Evolutionary conservation across 2,888 invertebrate species (phyloP).

Genomic region (Bellardia bayeri): DNA sequence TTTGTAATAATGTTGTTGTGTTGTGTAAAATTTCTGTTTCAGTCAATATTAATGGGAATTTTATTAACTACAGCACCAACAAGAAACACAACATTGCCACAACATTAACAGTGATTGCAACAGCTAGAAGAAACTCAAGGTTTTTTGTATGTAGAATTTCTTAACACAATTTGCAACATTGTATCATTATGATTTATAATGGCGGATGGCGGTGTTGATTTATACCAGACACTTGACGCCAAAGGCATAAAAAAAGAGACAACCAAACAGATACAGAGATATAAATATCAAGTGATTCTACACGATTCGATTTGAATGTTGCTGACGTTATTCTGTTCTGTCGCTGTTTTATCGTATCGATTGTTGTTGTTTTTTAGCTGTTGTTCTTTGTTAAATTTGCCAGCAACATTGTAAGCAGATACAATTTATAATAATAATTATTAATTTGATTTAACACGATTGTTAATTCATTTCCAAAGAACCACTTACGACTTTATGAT

Average conservation of each 20-base stretch:
- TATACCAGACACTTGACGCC: conserved; percentile 78
- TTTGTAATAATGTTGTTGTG: not conserved
- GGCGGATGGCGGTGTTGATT: conserved; percentile 76
- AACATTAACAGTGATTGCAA: conserved; percentile 11
- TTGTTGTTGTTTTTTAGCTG: not conserved
- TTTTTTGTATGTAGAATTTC: conserved; percentile 1
- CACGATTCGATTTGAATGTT: not conserved
- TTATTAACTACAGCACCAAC: conserved; percentile 6
- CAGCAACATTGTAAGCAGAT: conserved; percentile 54
- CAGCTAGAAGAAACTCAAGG: too few species aligned
- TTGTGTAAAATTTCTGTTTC: conserved; percentile 1
- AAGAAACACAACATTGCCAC: not conserved
- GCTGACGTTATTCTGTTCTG: not conserved
- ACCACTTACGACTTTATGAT: not conserved
- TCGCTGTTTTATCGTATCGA: not conserved
- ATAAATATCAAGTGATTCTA: conserved; percentile 3
- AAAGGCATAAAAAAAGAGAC: conserved; percentile 54
- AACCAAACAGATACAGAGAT: not conserved
- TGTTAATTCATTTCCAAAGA: conserved; percentile 36
- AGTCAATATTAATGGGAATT: conserved; percentile 42
- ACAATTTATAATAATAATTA: conserved; percentile 5
- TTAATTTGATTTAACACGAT: conserved; percentile 46
- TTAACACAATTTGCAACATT: conserved; percentile 77
- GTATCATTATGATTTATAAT: conserved; percentile 80
- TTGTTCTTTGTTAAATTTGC: conserved; percentile 36